These are phyloP conservation scores for Caenorhabditis brenneri DNA, from an alignment of 1,140 invertebrate genomes.

Conservation along the genomic window DNA sequence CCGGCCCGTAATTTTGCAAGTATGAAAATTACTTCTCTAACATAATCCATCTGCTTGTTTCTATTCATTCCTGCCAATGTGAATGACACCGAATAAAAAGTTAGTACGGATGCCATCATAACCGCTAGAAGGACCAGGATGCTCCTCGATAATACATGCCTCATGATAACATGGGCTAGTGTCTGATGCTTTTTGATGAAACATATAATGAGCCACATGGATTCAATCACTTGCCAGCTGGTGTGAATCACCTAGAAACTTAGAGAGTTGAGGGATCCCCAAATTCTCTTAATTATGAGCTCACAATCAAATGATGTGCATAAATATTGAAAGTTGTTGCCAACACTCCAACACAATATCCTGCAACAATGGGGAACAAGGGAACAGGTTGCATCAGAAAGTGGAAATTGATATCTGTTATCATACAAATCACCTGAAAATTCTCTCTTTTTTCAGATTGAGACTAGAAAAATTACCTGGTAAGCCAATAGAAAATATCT, in stretches of 20 bases:
- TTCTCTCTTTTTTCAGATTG: no score
- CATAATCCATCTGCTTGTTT: not conserved
- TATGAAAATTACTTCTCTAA: not conserved
- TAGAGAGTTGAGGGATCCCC: no score
- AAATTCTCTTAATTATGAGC: not conserved
- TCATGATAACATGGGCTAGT: not conserved
- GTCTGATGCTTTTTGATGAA: not conserved
- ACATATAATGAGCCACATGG: not conserved
- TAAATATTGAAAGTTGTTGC: not conserved
- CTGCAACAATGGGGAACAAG: not conserved
- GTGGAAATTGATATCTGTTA: not conserved
- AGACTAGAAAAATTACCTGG: no score
- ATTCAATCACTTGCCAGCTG: not conserved
- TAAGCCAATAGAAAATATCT: not conserved
- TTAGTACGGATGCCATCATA: not conserved
- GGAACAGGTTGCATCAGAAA: constrained; percentile 8
- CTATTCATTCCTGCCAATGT: not conserved
- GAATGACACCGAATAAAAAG: not conserved
- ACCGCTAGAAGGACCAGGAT: not conserved
- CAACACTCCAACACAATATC: not conserved
- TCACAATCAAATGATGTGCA: not conserved
- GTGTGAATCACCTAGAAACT: no score
- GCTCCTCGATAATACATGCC: not conserved
- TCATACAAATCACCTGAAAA: not conserved
- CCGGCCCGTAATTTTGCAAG: no score